Conservation (phyloP, 2,113 vertebrate species). For the Shinisaurus crocodilurus region DNA sequence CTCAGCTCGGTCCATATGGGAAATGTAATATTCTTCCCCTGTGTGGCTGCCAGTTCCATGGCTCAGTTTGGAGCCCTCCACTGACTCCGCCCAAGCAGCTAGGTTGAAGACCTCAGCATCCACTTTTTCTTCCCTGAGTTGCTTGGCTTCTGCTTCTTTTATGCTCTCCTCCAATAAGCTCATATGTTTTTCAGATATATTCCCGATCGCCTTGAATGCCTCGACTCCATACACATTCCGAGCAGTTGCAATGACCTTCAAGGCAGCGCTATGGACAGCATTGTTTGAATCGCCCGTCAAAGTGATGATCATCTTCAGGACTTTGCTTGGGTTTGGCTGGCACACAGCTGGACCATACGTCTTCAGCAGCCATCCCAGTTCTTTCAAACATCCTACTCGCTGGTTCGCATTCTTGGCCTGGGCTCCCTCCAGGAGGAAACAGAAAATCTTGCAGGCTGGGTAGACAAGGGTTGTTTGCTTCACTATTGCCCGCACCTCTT, state of each 20-base stretch:
- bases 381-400: constrained; percentile 86
- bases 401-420: constrained; percentile 94
- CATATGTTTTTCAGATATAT: constrained; percentile 84
- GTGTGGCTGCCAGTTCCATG: constrained; percentile 73
- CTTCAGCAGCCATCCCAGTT: constrained; percentile 82
- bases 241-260: constrained; percentile 81
- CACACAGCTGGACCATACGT: constrained; percentile 83
- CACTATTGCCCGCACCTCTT: constrained; percentile 87
- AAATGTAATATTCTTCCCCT: constrained; percentile 70
- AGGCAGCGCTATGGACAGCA: constrained; percentile 80
- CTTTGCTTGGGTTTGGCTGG: constrained; percentile 81
- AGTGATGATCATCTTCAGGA: constrained; percentile 80
- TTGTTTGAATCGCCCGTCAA: constrained; percentile 84
- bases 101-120: constrained; percentile 69
- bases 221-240: constrained; percentile 82
- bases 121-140: constrained; percentile 43
- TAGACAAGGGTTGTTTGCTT: constrained; percentile 88
- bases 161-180: constrained; percentile 70
- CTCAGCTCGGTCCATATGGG: constrained; percentile 76
- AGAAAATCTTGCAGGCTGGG: constrained; percentile 89
- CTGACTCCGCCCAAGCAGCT: constrained; percentile 69
- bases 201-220: constrained; percentile 80
- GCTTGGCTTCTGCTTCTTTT: constrained; percentile 6
- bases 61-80: constrained; percentile 76
- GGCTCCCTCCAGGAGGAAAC: constrained; percentile 90